Evolutionary conservation across 2,888 invertebrate genomes (phyloP), one percentile per base, ranked within the genome.

Genomic region (Melanchra persicariae): DNA sequence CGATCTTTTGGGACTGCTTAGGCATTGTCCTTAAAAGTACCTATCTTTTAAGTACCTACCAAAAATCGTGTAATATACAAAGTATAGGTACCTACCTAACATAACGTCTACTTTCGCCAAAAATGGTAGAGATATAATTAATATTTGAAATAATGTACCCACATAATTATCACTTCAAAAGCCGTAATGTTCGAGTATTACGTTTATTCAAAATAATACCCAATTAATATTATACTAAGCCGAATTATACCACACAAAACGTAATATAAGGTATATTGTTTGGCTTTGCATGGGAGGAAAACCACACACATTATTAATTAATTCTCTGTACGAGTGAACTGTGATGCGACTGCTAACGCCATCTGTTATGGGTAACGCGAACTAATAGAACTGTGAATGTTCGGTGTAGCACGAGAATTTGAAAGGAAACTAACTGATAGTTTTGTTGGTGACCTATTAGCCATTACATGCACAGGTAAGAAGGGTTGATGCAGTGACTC

Each of bases 301-400:
- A 59, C 61, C 68, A 54, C 59, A 60, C 17, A 58, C 17, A 51
- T 64, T 22, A 71, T 58, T 71, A 70, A 77, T 80, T 70, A 51
- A 70, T 70, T 54, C 1, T 34, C 15, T 24, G 19, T 12, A 24
- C 9, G 24, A 51, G 9, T 47, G 52, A 49, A 59, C 24, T 22
- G 19, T n/a, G 45, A 15, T n/a, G 59, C 9, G 45, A 59, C 62
- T 47, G 10, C 24, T 54, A 72, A 22, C 74, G 75, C 71, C 76
- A 83, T 74, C 84, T 83, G 71, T 79, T 70, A 37, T 24, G 19
- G 0, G 12, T 10, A 51, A 45, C 22, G 0, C 3, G 70, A 68
- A 72, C 55, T 68, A 55, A 40, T 55, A 15, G 1, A n/a, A 24
- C 8, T 34, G 22, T 17, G 2, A 57, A 19, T 17, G 17, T 10